Evolutionary conservation across 1,140 invertebrate species (phyloP).

Genomic region (Cydia fagiglandana): DNA sequence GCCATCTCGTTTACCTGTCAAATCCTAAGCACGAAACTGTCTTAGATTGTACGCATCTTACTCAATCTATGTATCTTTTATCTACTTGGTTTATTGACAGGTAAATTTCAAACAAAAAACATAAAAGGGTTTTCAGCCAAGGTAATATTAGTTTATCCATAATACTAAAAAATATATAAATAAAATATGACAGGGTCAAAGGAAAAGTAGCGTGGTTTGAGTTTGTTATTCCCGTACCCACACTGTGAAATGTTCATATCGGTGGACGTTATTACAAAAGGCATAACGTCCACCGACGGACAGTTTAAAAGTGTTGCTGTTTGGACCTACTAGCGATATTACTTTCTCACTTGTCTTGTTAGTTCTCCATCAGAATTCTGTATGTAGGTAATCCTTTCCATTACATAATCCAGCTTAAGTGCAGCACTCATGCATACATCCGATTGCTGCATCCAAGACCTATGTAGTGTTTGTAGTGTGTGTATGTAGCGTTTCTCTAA

Average conservation of each 20-base stretch:
- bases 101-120: not conserved
- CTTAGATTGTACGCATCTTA: no score
- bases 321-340: no score
- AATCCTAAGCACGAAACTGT: no score
- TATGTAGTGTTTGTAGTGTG: not conserved
- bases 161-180: not conserved
- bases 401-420: not conserved
- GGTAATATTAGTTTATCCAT: not conserved
- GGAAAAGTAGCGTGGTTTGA: not conserved
- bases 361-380: not conserved
- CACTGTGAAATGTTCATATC: no score
- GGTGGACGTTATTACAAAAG: no score
- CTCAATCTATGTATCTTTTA: no score
- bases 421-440: not conserved
- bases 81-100: not conserved
- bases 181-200: not conserved
- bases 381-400: not conserved
- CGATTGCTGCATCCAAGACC: not conserved
- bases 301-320: no score
- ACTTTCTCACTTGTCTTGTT: not conserved
- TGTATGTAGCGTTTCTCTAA: not conserved
- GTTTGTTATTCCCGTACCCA: no score
- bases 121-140: not conserved
- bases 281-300: no score
- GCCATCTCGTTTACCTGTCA: no score